A percentile compares a stretch with the other conserved stretches of the same genome.
These are phyloP conservation scores for Drosophila gaucha DNA, from an alignment of 2,888 invertebrate species.

Conservation along the genomic window DNA sequence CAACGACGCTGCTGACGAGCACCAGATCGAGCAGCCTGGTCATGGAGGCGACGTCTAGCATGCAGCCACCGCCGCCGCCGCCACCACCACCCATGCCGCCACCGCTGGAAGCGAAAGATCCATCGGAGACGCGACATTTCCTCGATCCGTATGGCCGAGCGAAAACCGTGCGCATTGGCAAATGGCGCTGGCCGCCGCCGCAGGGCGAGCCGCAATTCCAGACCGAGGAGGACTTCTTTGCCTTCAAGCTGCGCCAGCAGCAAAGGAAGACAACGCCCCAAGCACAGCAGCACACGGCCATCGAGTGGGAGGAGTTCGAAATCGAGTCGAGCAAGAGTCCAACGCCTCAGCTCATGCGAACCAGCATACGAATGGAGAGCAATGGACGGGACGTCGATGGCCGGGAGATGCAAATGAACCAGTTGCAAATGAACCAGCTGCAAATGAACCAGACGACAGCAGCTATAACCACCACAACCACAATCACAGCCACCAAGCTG, in stretches of 20 bases:
- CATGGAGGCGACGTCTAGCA: constrained; percentile 70
- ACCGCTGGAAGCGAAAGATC: constrained; percentile 91
- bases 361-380: constrained; percentile 78
- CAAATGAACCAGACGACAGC: constrained; percentile 28
- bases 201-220: constrained; percentile 90
- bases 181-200: constrained; percentile 98
- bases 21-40: constrained; percentile 73
- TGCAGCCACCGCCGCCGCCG: constrained; percentile 86
- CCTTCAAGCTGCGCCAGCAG: constrained; percentile 94
- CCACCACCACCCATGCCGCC: constrained; percentile 97
- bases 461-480: constrained; percentile 30
- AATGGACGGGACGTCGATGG: background rate
- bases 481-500: constrained; percentile 59
- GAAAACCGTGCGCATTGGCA: constrained; percentile 97
- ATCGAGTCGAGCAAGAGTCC: constrained; percentile 86
- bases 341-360: constrained; percentile 77
- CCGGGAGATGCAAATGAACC: constrained; percentile 6
- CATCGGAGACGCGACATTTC: constrained; percentile 92
- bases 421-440: constrained; percentile 14
- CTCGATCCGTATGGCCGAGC: constrained; percentile 96
- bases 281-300: constrained; percentile 86
- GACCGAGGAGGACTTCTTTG: constrained; percentile 93
- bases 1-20: constrained; percentile 34
- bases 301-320: constrained; percentile 95
- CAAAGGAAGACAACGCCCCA: constrained; percentile 92